Percentiles rank a stretch among this genome's conserved stretches.
Evolutionary conservation across 2,797 vertebrate species (phyloP).

Genomic region (Antrozous pallidus): DNA sequence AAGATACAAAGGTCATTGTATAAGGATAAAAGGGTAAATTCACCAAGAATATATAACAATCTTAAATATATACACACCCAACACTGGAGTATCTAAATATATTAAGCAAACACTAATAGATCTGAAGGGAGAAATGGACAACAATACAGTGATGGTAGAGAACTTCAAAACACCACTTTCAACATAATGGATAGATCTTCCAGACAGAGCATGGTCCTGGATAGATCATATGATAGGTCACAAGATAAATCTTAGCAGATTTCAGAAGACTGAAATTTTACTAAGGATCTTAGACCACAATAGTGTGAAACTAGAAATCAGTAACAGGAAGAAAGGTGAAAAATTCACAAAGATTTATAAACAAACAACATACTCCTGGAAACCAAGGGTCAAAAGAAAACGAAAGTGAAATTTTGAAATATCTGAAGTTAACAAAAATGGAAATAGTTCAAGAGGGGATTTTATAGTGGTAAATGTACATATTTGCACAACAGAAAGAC

Average conservation of each 20-base stretch:
- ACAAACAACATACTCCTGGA: neutral
- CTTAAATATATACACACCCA: neutral
- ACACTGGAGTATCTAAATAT: neutral
- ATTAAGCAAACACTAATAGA: neutral
- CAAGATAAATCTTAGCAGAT: neutral
- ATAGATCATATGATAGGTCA: neutral
- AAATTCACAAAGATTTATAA: neutral
- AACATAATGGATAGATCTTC: neutral
- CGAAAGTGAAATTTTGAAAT: neutral
- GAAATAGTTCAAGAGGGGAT: neutral
- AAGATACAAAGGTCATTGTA: neutral
- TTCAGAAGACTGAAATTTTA: neutral
- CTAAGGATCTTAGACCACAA: neutral
- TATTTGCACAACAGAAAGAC: too few relatives aligned
- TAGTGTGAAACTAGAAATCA: neutral
- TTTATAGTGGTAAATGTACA: neutral
- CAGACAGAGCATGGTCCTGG: neutral
- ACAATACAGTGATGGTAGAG: neutral
- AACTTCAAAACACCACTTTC: neutral
- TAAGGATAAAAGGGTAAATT: neutral
- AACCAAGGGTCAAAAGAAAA: neutral
- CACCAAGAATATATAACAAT: neutral
- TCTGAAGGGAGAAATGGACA: neutral
- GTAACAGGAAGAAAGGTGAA: neutral
- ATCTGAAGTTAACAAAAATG: neutral